Evolutionary conservation across 2,797 vertebrate species (phyloP), one percentile per base, ranked within the genome.

Genomic region (Acestrorhynchus altus): DNA sequence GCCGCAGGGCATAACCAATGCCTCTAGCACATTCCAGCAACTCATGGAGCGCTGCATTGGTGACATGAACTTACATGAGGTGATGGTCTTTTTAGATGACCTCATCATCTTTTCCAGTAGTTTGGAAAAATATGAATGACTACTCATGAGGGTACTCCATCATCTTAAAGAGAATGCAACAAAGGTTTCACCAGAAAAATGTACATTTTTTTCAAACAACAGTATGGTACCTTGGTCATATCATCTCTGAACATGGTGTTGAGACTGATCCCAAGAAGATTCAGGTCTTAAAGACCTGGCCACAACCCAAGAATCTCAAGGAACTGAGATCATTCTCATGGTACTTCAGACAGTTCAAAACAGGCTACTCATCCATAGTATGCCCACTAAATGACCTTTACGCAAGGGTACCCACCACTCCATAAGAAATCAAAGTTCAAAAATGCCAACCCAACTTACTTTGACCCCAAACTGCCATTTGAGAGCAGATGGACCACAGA

Each of bases 161-260:
- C 4, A 16, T 8, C 40, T 82, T 6, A 78, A 9, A 24, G 74
- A 73, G 0, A 76, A 22, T 40, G 69, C 73, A 0, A 7, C 79
- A 3, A 80, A 79, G 22, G 12, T 70, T 0, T 56, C 51, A 0
- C 49, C 20, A 4, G 31, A 54, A 2, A 39, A 70, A 8, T 80
- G 73, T n/a, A 8, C 7, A 1, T 81, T 81, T n/a, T 13, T 77
- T 76, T 6, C 74, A 78, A 35, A 74, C 72, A 1, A 74, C 56
- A 2, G 72, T 73, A 0, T 7, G 20, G 4, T 80, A 57, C 20
- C 8, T 76, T 0, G 49, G 79, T 1, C 59, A 72, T 39, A 28
- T 56, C 1, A 12, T 60, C 2, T 60, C 24, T 6, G 1, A 9
- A 31, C 1, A 60, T 16, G 26, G 57, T 3, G 57, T 60, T 6